A percentile compares a stretch with the other conserved stretches of the same genome.
These are phyloP conservation scores for Atractosteus spatula DNA, from an alignment of 2,113 vertebrate genomes.

Conservation along the genomic window DNA sequence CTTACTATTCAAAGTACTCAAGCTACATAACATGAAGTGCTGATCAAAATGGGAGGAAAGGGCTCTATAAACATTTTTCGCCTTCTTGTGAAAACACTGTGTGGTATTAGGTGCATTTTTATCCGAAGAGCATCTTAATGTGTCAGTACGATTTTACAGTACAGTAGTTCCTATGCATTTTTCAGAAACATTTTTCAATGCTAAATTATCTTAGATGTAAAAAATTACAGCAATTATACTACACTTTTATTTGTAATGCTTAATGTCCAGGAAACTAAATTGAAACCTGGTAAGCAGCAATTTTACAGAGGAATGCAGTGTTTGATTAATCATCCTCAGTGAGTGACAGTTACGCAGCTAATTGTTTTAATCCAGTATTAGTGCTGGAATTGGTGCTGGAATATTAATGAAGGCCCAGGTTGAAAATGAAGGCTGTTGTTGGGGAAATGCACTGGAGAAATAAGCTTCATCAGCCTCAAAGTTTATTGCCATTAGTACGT, in stretches of 20 bases:
- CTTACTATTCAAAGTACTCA: too few species aligned
- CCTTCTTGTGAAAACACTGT: too few species aligned
- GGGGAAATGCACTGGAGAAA: slow-evolving; percentile 54
- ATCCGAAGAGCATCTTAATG: too few species aligned
- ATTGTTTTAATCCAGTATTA: slow-evolving; percentile 62
- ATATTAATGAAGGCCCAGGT: slow-evolving; percentile 61
- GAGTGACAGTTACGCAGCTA: slow-evolving; percentile 64
- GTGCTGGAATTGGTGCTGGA: slow-evolving; percentile 58
- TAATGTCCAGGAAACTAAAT: neutral
- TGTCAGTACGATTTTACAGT: too few species aligned
- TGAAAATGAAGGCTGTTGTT: slow-evolving; percentile 59
- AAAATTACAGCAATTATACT: too few species aligned
- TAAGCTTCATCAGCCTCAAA: slow-evolving; percentile 57
- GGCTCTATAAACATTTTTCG: too few species aligned
- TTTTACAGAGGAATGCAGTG: neutral
- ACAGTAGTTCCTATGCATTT: too few species aligned
- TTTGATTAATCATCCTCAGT: slow-evolving; percentile 42
- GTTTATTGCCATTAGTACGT: slow-evolving; percentile 60
- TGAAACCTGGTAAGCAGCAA: neutral
- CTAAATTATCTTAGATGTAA: neutral
- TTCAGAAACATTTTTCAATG: neutral
- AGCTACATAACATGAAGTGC: too few species aligned
- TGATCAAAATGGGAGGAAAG: too few species aligned
- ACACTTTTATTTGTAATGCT: neutral
- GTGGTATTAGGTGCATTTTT: too few species aligned